Evolutionary conservation across 2,888 invertebrate species (phyloP).

Genomic region (Melinopterus prodromus): DNA sequence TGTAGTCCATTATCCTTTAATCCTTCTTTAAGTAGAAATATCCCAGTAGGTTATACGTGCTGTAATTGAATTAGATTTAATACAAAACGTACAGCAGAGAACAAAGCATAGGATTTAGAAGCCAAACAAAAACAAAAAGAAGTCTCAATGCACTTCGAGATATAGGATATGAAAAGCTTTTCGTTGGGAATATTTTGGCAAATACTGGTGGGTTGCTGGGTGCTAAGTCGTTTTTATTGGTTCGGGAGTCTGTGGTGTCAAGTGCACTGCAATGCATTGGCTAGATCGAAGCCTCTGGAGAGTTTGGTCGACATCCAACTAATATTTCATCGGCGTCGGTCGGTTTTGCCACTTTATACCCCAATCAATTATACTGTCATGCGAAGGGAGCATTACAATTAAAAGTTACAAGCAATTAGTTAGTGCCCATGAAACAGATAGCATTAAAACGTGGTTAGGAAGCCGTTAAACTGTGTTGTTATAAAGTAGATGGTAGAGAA

Average conservation of each 20-base stretch:
- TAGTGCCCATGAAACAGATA: background rate
- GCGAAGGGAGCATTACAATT: background rate
- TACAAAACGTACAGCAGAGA: no score
- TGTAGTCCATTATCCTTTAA: no score
- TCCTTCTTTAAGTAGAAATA: no score
- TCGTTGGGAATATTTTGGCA: background rate
- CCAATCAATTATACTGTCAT: background rate
- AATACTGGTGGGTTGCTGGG: background rate
- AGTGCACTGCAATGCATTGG: background rate
- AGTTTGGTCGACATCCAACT: background rate
- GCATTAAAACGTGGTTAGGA: background rate
- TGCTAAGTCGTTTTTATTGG: background rate
- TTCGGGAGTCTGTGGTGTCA: background rate
- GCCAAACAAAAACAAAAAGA: no score
- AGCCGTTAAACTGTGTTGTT: background rate
- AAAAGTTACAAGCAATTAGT: background rate
- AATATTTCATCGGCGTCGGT: background rate
- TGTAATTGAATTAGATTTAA: no score
- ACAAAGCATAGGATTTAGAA: no score
- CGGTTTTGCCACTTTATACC: background rate
- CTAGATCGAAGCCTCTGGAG: background rate
- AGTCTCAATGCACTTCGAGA: background rate
- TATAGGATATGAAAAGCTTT: background rate
- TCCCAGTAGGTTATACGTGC: no score
- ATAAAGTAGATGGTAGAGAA: background rate